Percentiles rank a stretch among this genome's conserved stretches.
Evolutionary conservation across 2,888 invertebrate genomes (phyloP).

Genomic region (Creontiades dilutus): DNA sequence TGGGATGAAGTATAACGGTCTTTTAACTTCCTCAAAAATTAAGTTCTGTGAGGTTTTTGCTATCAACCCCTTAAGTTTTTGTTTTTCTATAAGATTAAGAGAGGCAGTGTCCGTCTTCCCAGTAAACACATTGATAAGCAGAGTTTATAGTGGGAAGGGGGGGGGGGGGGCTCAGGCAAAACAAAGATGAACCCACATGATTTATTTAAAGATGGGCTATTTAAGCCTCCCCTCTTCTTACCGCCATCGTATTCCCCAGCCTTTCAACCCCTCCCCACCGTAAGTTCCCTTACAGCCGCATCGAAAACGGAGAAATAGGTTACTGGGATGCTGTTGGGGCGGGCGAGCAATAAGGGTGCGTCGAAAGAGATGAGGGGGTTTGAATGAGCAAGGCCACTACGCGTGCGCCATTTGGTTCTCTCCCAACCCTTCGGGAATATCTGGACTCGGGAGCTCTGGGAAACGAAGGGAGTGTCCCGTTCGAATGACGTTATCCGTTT

Average conservation of each 20-base stretch:
- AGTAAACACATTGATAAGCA: constrained; percentile 24
- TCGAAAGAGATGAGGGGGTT: constrained; percentile 29
- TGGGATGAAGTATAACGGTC: too few species aligned
- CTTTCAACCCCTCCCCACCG: too few species aligned
- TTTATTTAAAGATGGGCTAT: constrained; percentile 68
- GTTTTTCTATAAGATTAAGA: not conserved
- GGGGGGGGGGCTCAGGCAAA: constrained; percentile 29
- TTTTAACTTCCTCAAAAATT: too few species aligned
- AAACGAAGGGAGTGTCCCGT: constrained; percentile 38
- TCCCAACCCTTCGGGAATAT: constrained; percentile 55
- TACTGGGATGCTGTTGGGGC: not conserved
- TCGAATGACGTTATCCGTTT: constrained; percentile 10
- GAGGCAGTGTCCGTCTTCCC: not conserved
- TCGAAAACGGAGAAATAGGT: constrained; percentile 20
- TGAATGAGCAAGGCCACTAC: constrained; percentile 57
- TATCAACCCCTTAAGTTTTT: too few species aligned
- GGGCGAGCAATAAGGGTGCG: not conserved
- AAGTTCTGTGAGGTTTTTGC: too few species aligned
- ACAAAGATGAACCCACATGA: constrained; percentile 67
- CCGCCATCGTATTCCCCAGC: too few species aligned
- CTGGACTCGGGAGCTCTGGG: constrained; percentile 42
- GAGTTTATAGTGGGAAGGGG: not conserved
- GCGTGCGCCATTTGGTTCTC: constrained; percentile 54
- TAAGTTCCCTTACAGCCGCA: not conserved
- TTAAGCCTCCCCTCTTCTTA: not conserved